Evolutionary conservation across 2,797 vertebrate genomes (phyloP).

Genomic region (Hyperoplus immaculatus): DNA sequence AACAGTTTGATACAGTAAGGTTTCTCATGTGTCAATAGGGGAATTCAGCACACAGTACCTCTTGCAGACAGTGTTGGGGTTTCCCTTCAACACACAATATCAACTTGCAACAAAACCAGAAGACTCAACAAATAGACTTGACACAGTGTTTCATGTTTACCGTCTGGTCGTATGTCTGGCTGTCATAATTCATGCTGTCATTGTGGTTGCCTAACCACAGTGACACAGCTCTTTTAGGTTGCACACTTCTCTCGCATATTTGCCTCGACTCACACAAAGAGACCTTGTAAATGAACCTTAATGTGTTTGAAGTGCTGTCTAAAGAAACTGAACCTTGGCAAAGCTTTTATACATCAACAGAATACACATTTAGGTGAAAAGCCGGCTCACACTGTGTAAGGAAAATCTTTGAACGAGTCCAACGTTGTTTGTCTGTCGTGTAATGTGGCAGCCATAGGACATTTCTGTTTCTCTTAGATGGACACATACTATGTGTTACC

Average conservation of each 20-base stretch:
- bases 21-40: constrained; percentile 43
- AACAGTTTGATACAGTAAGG: constrained; percentile 1
- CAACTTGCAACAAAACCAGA: constrained; percentile 35
- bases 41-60: constrained; percentile 39
- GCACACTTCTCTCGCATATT: constrained; percentile 17
- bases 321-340: background rate
- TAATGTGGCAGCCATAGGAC: background rate
- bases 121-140: constrained; percentile 26
- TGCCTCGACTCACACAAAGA: constrained; percentile 19
- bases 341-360: constrained; percentile 10
- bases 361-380: background rate
- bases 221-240: constrained; percentile 57
- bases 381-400: background rate
- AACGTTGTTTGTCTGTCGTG: background rate
- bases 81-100: constrained; percentile 10
- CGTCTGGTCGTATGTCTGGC: constrained; percentile 28
- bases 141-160: constrained; percentile 56
- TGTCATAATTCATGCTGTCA: constrained; percentile 55
- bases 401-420: background rate
- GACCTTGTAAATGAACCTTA: constrained; percentile 39
- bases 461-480: background rate
- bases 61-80: constrained; percentile 11
- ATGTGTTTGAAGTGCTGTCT: background rate
- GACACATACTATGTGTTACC: background rate
- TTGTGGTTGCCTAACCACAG: constrained; percentile 58